Percentiles rank a stretch among this genome's conserved stretches.
These are phyloP conservation scores for Colletes latitarsis DNA, from an alignment of 1,140 invertebrate species.

Conservation along the genomic window DNA sequence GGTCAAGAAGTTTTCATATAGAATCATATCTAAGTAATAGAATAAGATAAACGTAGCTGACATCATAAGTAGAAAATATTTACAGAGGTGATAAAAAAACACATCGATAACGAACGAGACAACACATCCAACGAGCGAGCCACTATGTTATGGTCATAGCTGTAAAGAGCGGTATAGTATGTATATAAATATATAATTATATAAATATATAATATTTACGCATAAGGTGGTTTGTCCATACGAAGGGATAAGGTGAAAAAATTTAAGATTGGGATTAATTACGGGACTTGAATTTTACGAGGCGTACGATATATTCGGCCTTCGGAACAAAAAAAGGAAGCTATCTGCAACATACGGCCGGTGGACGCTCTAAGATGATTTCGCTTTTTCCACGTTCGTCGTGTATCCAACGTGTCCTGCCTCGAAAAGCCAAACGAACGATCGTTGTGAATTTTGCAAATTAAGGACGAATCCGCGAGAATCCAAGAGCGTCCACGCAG, in stretches of 20 bases:
- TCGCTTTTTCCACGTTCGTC: conserved; percentile 5
- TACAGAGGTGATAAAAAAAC: conserved; percentile 79
- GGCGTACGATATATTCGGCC: conserved; percentile 50
- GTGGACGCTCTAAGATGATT: conserved; percentile 61
- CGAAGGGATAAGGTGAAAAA: conserved; percentile 52
- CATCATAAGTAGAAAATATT: conserved; percentile 79
- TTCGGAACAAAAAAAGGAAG: conserved; percentile 50
- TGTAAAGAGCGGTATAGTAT: conserved; percentile 75
- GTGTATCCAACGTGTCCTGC: background rate
- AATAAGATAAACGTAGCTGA: conserved; percentile 77
- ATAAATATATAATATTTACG: conserved; percentile 50
- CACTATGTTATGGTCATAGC: conserved; percentile 80
- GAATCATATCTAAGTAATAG: conserved; percentile 78
- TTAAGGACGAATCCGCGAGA: conserved; percentile 9
- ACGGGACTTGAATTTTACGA: conserved; percentile 48
- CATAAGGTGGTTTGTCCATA: conserved; percentile 60
- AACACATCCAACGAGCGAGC: conserved; percentile 82
- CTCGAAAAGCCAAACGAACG: background rate
- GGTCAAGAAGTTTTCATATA: conserved; percentile 65
- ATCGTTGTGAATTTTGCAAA: conserved; percentile 8
- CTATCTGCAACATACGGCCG: conserved; percentile 47
- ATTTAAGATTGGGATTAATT: conserved; percentile 37
- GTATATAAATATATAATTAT: conserved; percentile 47
- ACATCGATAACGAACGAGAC: conserved; percentile 82
- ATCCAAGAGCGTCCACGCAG: conserved; percentile 66